Evolutionary conservation across 2,797 vertebrate genomes (phyloP).

Genomic region (Falco columbarius): DNA sequence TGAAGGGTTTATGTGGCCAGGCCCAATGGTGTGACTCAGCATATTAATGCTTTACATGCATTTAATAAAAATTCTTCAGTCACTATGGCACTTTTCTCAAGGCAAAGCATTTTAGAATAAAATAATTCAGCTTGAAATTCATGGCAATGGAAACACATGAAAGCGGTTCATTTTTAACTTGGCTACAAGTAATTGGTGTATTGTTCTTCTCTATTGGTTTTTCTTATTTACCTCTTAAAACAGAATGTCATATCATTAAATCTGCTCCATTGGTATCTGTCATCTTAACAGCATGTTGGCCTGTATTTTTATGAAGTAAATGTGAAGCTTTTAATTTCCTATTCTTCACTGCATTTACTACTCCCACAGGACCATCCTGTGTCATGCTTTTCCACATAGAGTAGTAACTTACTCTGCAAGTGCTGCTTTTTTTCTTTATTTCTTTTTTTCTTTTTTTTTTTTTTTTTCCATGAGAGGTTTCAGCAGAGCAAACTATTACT

Average conservation of each 20-base stretch:
- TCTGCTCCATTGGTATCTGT: background rate
- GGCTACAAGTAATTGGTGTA: background rate
- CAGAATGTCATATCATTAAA: background rate
- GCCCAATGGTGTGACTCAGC: background rate
- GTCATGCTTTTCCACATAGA: background rate
- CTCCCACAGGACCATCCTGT: background rate
- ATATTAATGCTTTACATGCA: background rate
- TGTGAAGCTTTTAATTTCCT: background rate
- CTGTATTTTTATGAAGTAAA: background rate
- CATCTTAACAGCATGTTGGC: background rate
- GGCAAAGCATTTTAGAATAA: background rate
- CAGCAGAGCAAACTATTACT: fast-evolving
- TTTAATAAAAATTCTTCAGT: background rate
- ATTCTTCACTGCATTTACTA: background rate
- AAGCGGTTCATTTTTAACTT: background rate
- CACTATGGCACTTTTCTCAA: background rate
- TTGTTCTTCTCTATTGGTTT: background rate
- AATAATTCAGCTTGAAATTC: slow-evolving; percentile 1
- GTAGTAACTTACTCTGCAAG: background rate
- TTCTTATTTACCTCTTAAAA: slow-evolving; percentile 34
- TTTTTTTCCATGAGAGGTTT: background rate
- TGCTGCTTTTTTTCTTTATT: too few relatives aligned
- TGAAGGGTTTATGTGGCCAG: background rate
- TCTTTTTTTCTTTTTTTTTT: too few relatives aligned
- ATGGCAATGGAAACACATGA: background rate